Conservation (phyloP, 2,888 invertebrate genomes). For the Boloria euphrosyne region DNA sequence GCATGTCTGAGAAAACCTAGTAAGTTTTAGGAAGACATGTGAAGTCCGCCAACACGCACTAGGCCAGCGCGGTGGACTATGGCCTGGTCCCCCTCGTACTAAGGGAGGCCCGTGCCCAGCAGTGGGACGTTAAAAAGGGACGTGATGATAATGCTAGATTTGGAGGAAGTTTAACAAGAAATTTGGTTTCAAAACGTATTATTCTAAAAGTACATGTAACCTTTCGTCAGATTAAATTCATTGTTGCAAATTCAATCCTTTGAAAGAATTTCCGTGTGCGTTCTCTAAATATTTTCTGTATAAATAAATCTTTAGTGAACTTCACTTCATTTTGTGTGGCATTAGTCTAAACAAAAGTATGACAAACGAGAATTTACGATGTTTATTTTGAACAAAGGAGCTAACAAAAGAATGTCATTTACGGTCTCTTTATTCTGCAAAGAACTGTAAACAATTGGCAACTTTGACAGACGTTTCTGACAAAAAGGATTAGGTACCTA, state of each 20-base stretch:
- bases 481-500: constrained; percentile 72
- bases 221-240: constrained; percentile 8
- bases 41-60: no score
- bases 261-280: constrained; percentile 30
- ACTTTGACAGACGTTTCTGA: constrained; percentile 73
- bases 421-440: constrained; percentile 65
- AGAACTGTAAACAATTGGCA: constrained; percentile 73
- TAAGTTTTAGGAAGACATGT: no score
- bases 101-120: no score
- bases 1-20: no score
- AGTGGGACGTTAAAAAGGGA: no score
- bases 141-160: no score
- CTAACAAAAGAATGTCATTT: constrained; percentile 72
- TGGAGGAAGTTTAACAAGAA: no score
- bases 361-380: constrained; percentile 66
- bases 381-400: constrained; percentile 67
- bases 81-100: no score
- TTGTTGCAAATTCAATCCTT: constrained; percentile 27
- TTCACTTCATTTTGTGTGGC: constrained; percentile 56
- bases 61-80: no score
- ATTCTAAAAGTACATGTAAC: background rate
- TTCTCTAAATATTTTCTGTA: constrained; percentile 32
- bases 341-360: constrained; percentile 59
- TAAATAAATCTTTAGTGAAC: constrained; percentile 41
- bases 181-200: no score